Percentiles rank a stretch among this genome's conserved stretches.
These are phyloP conservation scores for Tragelaphus scriptus DNA, from an alignment of 2,113 vertebrate genomes.

Conservation along the genomic window DNA sequence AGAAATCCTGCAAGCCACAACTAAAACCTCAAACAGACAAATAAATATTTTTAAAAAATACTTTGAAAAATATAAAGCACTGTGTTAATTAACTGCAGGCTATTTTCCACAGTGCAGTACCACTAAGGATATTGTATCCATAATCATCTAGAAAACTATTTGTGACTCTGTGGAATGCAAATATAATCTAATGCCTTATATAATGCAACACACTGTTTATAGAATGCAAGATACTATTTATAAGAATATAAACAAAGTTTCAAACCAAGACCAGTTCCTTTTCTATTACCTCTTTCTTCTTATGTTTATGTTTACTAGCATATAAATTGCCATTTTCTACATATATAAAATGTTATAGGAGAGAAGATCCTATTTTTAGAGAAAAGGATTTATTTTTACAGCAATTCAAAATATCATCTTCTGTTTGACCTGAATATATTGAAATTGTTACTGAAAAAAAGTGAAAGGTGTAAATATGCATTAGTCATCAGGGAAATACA, in stretches of 20 bases:
- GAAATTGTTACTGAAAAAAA: neutral
- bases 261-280: neutral
- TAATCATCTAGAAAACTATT: neutral
- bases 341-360: neutral
- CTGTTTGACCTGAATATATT: conserved; percentile 7
- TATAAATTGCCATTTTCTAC: conserved; percentile 10
- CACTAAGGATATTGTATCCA: neutral
- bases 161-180: neutral
- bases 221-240: neutral
- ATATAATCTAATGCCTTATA: neutral
- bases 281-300: neutral
- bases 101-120: neutral
- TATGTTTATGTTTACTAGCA: neutral
- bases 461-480: neutral
- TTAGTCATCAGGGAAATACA: neutral
- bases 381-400: neutral
- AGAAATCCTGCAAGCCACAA: neutral
- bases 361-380: conserved; percentile 4
- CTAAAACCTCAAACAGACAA: neutral
- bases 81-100: conserved; percentile 25
- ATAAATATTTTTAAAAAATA: neutral
- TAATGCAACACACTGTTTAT: neutral
- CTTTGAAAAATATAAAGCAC: conserved; percentile 17
- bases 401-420: conserved; percentile 12
- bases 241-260: neutral